phyloP scores from a whole-genome alignment of 2,888 invertebrate genomes.

The Halictus ligatus region DNA sequence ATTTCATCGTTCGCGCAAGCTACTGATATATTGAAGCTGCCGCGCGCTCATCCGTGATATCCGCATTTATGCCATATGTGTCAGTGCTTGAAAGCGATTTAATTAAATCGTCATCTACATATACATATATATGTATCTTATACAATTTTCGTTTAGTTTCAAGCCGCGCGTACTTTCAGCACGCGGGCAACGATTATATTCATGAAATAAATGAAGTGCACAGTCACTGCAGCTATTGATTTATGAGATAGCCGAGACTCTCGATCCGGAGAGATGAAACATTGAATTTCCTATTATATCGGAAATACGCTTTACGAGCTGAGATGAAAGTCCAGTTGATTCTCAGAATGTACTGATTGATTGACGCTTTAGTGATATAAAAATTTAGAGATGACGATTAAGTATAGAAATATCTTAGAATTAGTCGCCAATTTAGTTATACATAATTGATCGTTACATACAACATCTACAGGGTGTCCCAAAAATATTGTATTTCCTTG shows the following conservation, averaged over 20 bases:
- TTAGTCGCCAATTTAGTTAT: not conserved
- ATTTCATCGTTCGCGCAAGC: not conserved
- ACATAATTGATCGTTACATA: not conserved
- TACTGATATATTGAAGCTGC: not conserved
- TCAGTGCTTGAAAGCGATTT: conserved; percentile 2
- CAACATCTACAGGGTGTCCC: too few relatives aligned
- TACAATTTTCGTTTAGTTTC: conserved; percentile 4
- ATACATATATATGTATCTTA: not conserved
- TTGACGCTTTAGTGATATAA: not conserved
- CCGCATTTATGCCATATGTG: not conserved
- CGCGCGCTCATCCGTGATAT: too few relatives aligned
- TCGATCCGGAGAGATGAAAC: not conserved
- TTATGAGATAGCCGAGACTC: not conserved
- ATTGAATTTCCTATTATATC: not conserved
- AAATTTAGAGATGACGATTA: not conserved
- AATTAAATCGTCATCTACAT: conserved; percentile 3
- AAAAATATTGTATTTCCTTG: too few relatives aligned
- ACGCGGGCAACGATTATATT: not conserved
- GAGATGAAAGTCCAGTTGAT: not conserved
- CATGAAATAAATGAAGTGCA: not conserved
- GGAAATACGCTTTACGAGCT: not conserved
- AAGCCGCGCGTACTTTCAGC: not conserved
- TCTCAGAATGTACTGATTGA: not conserved
- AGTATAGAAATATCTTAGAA: not conserved
- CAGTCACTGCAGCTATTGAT: not conserved